phyloP scores from a whole-genome alignment of 2,888 invertebrate species.

The Nudaria mundana region DNA sequence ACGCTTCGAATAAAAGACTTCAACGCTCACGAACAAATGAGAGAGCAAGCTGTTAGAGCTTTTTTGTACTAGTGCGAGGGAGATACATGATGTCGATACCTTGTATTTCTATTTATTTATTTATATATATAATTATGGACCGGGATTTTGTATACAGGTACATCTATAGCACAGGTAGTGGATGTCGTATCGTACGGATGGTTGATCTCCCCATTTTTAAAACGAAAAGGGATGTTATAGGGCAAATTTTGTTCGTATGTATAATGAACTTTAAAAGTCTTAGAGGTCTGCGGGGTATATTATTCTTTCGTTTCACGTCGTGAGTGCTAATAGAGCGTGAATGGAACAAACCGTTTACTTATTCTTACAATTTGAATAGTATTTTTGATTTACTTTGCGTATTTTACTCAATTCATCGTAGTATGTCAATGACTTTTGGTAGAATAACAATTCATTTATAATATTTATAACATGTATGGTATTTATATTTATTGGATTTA shows the following conservation, averaged over 20 bases:
- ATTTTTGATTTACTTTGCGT: slow-evolving; percentile 2
- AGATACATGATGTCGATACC: slow-evolving; percentile 56
- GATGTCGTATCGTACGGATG: slow-evolving; percentile 60
- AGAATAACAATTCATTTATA: no score
- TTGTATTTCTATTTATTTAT: slow-evolving; percentile 60
- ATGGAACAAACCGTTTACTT: slow-evolving; percentile 55
- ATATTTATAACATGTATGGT: no score
- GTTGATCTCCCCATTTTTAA: slow-evolving; percentile 66
- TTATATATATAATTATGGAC: slow-evolving; percentile 63
- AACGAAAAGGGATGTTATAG: slow-evolving; percentile 61
- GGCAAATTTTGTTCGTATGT: slow-evolving; percentile 56
- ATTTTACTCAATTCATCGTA: no score
- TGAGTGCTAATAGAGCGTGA: slow-evolving; percentile 69
- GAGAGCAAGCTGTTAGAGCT: slow-evolving; percentile 38
- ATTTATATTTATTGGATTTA: no score
- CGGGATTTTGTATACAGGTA: slow-evolving; percentile 65
- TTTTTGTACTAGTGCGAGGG: slow-evolving; percentile 54
- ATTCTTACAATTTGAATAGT: slow-evolving; percentile 23
- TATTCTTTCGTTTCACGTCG: slow-evolving; percentile 59
- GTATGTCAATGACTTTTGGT: no score
- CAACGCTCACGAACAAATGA: slow-evolving; percentile 62
- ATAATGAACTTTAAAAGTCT: slow-evolving; percentile 52
- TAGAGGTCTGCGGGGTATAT: no score
- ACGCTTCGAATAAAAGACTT: slow-evolving; percentile 71
- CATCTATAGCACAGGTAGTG: slow-evolving; percentile 57